Evolutionary conservation across 2,113 vertebrate genomes (phyloP).

Genomic region (Aegithalos caudatus): DNA sequence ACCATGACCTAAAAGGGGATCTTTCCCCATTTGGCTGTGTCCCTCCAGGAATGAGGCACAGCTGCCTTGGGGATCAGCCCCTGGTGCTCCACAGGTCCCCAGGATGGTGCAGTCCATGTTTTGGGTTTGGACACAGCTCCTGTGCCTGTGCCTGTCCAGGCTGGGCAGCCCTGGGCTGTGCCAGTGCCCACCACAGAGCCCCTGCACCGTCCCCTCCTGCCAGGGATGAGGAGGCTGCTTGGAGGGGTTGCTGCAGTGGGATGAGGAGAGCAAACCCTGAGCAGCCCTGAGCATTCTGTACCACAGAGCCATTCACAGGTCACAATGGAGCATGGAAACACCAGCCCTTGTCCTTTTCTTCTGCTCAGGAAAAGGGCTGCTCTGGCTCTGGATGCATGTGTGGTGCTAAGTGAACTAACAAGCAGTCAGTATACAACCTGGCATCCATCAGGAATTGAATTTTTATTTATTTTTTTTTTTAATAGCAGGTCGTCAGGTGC

Average conservation of each 20-base stretch:
- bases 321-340: background rate
- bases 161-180: background rate
- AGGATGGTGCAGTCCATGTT: background rate
- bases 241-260: background rate
- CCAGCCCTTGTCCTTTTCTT: background rate
- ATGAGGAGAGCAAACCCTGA: background rate
- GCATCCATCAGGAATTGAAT: background rate
- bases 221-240: rapidly evolving
- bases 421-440: background rate
- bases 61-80: no score
- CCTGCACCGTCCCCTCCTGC: background rate
- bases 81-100: no score
- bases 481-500: background rate
- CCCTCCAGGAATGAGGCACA: no score
- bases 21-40: no score
- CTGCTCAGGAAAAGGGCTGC: background rate
- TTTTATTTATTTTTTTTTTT: background rate
- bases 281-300: background rate
- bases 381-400: background rate
- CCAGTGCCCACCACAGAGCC: background rate
- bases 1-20: no score
- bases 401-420: background rate
- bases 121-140: background rate
- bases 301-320: background rate
- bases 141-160: background rate